Base-by-base conservation (phyloP, 2,797 vertebrate genomes). In the Oceanodroma leucorhoa region DNA sequence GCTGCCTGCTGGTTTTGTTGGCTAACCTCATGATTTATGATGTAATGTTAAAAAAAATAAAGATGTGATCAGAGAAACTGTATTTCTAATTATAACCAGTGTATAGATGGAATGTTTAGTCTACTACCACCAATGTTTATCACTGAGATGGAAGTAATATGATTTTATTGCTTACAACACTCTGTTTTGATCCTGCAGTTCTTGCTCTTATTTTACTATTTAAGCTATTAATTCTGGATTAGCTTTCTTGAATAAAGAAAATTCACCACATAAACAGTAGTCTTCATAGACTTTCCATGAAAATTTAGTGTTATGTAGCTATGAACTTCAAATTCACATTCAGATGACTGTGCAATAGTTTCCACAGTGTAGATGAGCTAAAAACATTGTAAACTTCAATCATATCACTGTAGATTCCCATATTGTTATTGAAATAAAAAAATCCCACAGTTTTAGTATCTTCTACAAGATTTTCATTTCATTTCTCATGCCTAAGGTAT, bases 371-470 rank as follows among this genome's bases (percentile, higher is more conserved):
- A 46, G 18, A 40, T 67, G 29, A 72, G 32, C 23, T 83, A 72
- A 80, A 76, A 48, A 14, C 2, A 21, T 50, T 61, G 24, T 43
- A 50, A 60, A 38, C 5, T 48, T 58, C 38, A 54, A n/a, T 14
- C 18, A 34, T 50, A 51, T 60, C 55, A 67, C 9, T 57, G 26
- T 32, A 36, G 32, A 40, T 32, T 55, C 2, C 5, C 2, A 2
- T 36, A 16, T 15, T 50, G 14, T 60, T 70, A 75, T 30, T 54
- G n/a, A 41, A 66, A 50, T 64, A 15, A 53, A 23, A 41, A 21
- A 21, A 0, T 0, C 2, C 4, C 5, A 46, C 8, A 60, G 5
- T 17, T 81, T 54, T 62, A 34, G 11, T n/a, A 48, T 58, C 24
- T 53, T 69, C 10, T 30, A n/a, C 14, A 80, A 58, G 12, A 36